phyloP scores from a whole-genome alignment of 2,888 invertebrate species.

The Spisula solida region DNA sequence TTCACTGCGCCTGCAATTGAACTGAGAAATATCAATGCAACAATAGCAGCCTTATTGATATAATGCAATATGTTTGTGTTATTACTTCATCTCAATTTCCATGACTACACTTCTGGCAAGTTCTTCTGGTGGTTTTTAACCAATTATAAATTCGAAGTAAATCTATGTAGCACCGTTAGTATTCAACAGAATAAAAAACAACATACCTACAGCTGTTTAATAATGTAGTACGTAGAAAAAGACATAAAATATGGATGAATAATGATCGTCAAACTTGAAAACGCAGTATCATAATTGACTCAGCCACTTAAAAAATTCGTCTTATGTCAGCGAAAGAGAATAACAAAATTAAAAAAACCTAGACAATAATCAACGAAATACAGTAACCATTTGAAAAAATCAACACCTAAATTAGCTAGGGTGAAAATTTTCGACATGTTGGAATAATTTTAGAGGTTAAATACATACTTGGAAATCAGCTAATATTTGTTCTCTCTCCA shows the following conservation, averaged over 20 bases:
- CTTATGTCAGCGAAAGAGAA: neutral
- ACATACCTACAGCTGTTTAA: too few species aligned
- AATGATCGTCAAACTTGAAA: neutral
- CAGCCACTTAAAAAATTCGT: neutral
- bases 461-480: constrained; percentile 83
- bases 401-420: neutral
- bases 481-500: constrained; percentile 81
- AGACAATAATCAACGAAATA: constrained; percentile 6
- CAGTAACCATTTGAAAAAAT: too few species aligned
- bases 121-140: too few species aligned
- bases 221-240: neutral
- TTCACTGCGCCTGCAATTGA: too few species aligned
- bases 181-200: too few species aligned
- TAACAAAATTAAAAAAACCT: neutral
- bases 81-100: too few species aligned
- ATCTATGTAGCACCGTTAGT: too few species aligned
- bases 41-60: too few species aligned
- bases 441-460: neutral
- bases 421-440: neutral
- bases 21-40: too few species aligned
- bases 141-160: too few species aligned
- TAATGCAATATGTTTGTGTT: too few species aligned
- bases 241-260: neutral
- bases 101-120: too few species aligned
- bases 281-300: constrained; percentile 3